Evolutionary conservation across 1,140 invertebrate species (phyloP).

Genomic region (Neodiprion virginianus): DNA sequence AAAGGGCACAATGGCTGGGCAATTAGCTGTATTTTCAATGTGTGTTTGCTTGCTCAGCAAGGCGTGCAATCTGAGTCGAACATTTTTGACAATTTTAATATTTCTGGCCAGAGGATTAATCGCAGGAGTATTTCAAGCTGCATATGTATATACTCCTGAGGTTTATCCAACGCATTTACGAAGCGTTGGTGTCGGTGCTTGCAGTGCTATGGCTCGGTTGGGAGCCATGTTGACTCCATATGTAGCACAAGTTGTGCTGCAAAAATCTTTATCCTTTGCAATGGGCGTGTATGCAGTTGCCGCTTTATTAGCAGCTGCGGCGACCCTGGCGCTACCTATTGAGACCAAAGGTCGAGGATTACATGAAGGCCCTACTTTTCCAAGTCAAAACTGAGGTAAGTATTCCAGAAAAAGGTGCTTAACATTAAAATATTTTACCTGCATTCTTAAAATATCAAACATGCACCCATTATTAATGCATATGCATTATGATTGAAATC

Average conservation of each 20-base stretch:
- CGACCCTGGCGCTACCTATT: conserved; percentile 78
- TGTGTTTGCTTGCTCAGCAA: conserved; percentile 80
- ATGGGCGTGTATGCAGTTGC: conserved; percentile 76
- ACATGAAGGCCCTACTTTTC: conserved; percentile 54
- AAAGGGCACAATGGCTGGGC: conserved; percentile 93
- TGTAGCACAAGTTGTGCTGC: conserved; percentile 85
- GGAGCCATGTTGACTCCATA: conserved; percentile 94
- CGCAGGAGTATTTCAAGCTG: conserved; percentile 92
- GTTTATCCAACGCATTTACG: conserved; percentile 91
- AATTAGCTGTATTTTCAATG: conserved; percentile 86
- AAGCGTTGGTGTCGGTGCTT: conserved; percentile 87
- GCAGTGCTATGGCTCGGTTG: conserved; percentile 88
- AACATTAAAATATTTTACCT: no score
- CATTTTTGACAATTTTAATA: conserved; percentile 81
- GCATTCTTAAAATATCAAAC: no score
- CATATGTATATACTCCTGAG: conserved; percentile 95
- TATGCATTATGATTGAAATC: no score
- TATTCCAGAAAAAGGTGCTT: background rate
- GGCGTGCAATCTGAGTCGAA: conserved; percentile 69
- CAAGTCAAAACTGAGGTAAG: conserved; percentile 23
- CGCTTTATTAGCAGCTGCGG: conserved; percentile 76
- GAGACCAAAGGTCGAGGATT: conserved; percentile 79
- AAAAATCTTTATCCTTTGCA: conserved; percentile 74
- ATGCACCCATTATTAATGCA: no score
- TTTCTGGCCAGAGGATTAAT: conserved; percentile 92